Evolutionary conservation across 2,888 invertebrate genomes (phyloP).

Genomic region (Pyrochroa serraticornis): DNA sequence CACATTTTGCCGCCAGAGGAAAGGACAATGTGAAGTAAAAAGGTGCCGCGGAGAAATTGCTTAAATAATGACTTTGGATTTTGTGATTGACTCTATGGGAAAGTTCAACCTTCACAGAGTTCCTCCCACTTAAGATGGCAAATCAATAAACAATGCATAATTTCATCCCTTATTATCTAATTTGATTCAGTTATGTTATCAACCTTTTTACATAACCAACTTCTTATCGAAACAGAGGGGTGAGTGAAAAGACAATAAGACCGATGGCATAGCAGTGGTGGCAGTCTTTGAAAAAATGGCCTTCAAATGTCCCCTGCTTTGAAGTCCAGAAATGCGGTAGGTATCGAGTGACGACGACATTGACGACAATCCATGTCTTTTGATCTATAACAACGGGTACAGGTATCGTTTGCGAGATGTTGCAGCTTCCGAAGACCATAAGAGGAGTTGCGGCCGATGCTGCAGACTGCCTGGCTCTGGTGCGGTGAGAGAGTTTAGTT

Average conservation of each 20-base stretch:
- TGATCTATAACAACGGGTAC: constrained; percentile 45
- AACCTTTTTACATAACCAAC: no score
- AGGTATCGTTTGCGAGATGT: constrained; percentile 41
- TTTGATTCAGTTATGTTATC: no score
- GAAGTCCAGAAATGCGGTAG: constrained; percentile 2
- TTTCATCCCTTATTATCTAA: no score
- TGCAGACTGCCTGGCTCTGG: constrained; percentile 55
- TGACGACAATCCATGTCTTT: constrained; percentile 41
- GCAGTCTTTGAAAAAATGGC: neutral
- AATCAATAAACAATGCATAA: no score
- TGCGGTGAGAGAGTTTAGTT: constrained; percentile 55
- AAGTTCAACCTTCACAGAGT: neutral
- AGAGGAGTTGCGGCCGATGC: constrained; percentile 47
- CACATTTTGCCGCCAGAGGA: neutral
- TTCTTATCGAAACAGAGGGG: no score
- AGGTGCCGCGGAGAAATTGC: no score
- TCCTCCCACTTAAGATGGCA: no score
- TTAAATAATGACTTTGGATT: no score
- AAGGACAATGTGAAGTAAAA: neutral
- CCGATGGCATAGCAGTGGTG: neutral
- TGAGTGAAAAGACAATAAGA: no score
- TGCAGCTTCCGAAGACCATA: constrained; percentile 51
- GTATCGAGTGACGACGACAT: constrained; percentile 10
- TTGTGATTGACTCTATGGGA: neutral
- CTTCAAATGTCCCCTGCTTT: neutral